These are phyloP conservation scores for Mycalesis mineus DNA, from an alignment of 2,888 invertebrate genomes.

Conservation along the genomic window DNA sequence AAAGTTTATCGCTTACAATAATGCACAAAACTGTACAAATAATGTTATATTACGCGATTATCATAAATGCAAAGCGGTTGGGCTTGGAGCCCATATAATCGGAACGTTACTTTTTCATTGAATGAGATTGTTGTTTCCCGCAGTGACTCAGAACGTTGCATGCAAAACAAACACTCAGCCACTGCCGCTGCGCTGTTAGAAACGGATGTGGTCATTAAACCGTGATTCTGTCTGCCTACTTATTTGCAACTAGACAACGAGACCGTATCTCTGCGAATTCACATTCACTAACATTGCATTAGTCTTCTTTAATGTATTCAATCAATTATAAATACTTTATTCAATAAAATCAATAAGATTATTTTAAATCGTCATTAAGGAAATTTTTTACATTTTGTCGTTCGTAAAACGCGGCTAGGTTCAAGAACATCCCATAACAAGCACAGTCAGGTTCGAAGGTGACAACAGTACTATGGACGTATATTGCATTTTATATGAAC, in stretches of 20 bases:
- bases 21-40: too few relatives aligned
- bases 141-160: conserved; percentile 60
- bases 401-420: too few relatives aligned
- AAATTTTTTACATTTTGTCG: too few relatives aligned
- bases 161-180: conserved; percentile 69
- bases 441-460: background rate
- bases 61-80: conserved; percentile 30
- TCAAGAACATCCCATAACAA: too few relatives aligned
- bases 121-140: conserved; percentile 62
- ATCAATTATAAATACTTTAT: too few relatives aligned
- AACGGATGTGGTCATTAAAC: conserved; percentile 75
- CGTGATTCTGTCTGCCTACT: conserved; percentile 60
- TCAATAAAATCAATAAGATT: too few relatives aligned
- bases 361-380: too few relatives aligned
- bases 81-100: conserved; percentile 45
- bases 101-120: conserved; percentile 53
- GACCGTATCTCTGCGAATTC: conserved; percentile 9
- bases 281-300: conserved; percentile 6
- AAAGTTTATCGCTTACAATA: too few relatives aligned
- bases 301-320: background rate
- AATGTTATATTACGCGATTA: background rate
- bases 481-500: background rate
- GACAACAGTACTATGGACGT: background rate
- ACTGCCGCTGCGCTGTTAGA: conserved; percentile 51
- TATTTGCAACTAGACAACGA: conserved; percentile 28